These are phyloP conservation scores for Argya squamiceps DNA, from an alignment of 2,797 vertebrate species.

Conservation along the genomic window DNA sequence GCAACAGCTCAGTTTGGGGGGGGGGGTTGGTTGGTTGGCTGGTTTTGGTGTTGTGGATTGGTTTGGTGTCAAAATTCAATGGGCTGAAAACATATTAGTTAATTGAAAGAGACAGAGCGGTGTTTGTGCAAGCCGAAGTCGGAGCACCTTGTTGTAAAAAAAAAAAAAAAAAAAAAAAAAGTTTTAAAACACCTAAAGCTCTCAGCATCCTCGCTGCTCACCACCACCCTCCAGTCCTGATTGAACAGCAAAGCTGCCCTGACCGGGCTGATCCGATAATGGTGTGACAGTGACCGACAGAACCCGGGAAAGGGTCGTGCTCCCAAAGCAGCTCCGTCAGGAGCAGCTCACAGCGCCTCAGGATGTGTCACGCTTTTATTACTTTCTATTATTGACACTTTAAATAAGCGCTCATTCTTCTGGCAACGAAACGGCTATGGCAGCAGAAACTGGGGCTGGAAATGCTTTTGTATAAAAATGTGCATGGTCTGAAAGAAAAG, in stretches of 20 bases:
- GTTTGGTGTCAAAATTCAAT: neutral
- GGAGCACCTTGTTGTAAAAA: neutral
- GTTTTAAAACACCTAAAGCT: neutral
- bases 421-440: conserved; percentile 7
- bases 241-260: neutral
- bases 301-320: neutral
- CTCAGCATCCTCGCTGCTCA: rapidly evolving
- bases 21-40: too few species aligned
- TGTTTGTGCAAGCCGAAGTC: neutral
- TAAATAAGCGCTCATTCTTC: neutral
- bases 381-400: neutral
- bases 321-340: neutral
- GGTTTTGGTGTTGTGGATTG: neutral
- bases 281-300: neutral
- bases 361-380: neutral
- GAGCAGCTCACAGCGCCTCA: neutral
- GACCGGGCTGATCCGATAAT: neutral
- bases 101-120: rapidly evolving
- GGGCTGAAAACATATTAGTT: rapidly evolving
- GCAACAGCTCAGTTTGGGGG: neutral
- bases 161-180: neutral
- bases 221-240: neutral
- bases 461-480: conserved; percentile 3
- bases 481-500: neutral
- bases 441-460: conserved; percentile 12